These are phyloP conservation scores for Ornithorhynchus anatinus DNA, from an alignment of 2,113 vertebrate genomes.

Conservation along the genomic window DNA sequence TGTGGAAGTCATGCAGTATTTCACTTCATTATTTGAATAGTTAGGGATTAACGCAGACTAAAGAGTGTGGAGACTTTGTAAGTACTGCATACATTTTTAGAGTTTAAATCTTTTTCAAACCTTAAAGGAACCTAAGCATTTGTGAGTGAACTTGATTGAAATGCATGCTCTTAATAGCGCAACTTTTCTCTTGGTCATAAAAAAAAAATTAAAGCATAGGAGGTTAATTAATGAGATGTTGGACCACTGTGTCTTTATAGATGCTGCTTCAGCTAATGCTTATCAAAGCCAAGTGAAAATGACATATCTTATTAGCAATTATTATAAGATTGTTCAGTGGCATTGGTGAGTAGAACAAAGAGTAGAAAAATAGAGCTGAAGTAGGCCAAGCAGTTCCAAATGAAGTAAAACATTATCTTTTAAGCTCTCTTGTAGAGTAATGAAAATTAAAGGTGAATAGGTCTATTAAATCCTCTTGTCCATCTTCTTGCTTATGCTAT, in stretches of 20 bases:
- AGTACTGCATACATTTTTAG: no score
- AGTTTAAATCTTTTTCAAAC: no score
- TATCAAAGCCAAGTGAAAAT: slow-evolving; percentile 34
- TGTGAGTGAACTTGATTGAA: not conserved
- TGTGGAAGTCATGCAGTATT: not conserved
- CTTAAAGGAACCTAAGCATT: not conserved
- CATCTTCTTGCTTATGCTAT: slow-evolving; percentile 17
- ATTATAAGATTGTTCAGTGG: slow-evolving; percentile 9
- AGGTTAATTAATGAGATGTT: not conserved
- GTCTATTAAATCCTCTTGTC: slow-evolving; percentile 20
- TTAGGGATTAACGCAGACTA: no score
- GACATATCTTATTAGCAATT: slow-evolving; percentile 6
- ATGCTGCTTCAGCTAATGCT: slow-evolving; percentile 20
- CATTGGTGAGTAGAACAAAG: not conserved
- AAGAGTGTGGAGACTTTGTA: no score
- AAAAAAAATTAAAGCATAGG: not conserved
- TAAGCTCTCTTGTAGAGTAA: slow-evolving; percentile 1
- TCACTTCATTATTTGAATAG: no score
- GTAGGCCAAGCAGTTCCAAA: not conserved
- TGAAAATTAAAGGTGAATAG: not conserved
- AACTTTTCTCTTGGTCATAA: not conserved
- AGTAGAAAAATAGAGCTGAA: not conserved
- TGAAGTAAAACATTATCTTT: slow-evolving; percentile 28
- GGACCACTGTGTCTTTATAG: slow-evolving; percentile 14
- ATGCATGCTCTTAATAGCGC: not conserved